phyloP scores from a whole-genome alignment of 2,888 invertebrate genomes.

The Cephonodes hylas region DNA sequence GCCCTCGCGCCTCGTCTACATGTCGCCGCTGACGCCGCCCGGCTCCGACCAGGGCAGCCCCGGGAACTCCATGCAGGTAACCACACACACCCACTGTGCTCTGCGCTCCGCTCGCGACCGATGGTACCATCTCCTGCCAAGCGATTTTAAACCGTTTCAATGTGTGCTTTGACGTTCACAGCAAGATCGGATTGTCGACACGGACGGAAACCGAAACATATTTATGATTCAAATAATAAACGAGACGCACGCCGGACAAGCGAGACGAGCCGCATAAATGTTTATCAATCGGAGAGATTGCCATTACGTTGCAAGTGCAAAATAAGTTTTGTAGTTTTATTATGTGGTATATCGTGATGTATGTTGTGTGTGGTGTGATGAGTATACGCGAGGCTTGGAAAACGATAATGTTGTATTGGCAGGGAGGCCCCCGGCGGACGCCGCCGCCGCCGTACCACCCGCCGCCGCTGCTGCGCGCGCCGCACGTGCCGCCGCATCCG shows the following conservation, averaged over 20 bases:
- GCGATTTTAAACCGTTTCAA: slow-evolving; percentile 41
- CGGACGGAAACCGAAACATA: slow-evolving; percentile 18
- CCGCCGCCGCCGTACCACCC: slow-evolving; percentile 90
- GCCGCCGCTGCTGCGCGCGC: slow-evolving; percentile 69
- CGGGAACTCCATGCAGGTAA: slow-evolving; percentile 84
- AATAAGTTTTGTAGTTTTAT: neutral
- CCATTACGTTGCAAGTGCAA: slow-evolving; percentile 15
- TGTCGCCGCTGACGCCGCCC: slow-evolving; percentile 92
- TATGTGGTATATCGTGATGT: slow-evolving; percentile 4
- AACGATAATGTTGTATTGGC: slow-evolving; percentile 45
- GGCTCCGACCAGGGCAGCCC: slow-evolving; percentile 94
- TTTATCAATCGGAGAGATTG: slow-evolving; percentile 25
- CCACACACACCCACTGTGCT: slow-evolving; percentile 10
- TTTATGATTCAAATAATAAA: slow-evolving; percentile 34
- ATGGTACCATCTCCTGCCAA: slow-evolving; percentile 66
- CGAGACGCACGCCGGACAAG: slow-evolving; percentile 27
- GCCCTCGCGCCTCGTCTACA: slow-evolving; percentile 83
- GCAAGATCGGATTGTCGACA: slow-evolving; percentile 18
- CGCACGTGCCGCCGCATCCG: slow-evolving; percentile 49
- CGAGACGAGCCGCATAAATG: slow-evolving; percentile 36
- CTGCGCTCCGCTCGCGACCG: slow-evolving; percentile 42
- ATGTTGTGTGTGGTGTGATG: no score
- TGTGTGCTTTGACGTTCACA: slow-evolving; percentile 23
- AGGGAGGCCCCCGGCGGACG: slow-evolving; percentile 84
- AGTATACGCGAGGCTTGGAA: slow-evolving; percentile 36